phyloP scores from a whole-genome alignment of 2,113 vertebrate genomes.

The Melanotaenia duboulayi region DNA sequence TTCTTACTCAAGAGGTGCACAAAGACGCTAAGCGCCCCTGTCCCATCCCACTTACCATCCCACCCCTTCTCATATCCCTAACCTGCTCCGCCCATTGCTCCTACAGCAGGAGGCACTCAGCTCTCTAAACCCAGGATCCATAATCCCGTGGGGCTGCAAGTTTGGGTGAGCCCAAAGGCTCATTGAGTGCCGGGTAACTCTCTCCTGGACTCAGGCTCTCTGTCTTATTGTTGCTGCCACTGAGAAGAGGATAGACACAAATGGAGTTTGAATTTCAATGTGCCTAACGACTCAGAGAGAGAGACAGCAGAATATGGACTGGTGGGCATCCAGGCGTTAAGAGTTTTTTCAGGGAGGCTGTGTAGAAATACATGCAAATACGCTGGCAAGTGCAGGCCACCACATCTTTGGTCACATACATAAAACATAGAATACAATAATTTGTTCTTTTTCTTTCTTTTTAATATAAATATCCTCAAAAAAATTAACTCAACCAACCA shows the following conservation, averaged over 20 bases:
- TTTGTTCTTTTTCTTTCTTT: background rate
- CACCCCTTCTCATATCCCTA: conserved; percentile 65
- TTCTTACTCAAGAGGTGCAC: conserved; percentile 80
- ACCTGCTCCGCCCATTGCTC: conserved; percentile 72
- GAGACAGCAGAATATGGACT: conserved; percentile 83
- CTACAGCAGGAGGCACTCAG: conserved; percentile 73
- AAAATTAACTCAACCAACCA: no score
- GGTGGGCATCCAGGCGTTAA: conserved; percentile 89
- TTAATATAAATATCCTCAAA: background rate
- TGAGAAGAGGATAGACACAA: conserved; percentile 73
- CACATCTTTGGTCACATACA: conserved; percentile 12
- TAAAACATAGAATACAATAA: conserved; percentile 17
- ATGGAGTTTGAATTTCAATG: conserved; percentile 81
- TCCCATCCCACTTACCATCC: conserved; percentile 64
- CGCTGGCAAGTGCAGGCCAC: conserved; percentile 30
- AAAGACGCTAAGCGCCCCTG: conserved; percentile 73
- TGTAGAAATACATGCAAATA: conserved; percentile 77
- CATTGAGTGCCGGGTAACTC: conserved; percentile 80
- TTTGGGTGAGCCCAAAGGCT: conserved; percentile 70
- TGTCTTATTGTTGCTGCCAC: conserved; percentile 68
- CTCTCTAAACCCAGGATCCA: conserved; percentile 69
- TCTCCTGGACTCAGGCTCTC: conserved; percentile 67
- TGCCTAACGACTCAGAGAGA: conserved; percentile 66
- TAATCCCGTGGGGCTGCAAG: conserved; percentile 72
- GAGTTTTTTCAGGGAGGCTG: conserved; percentile 37